Percentiles rank a stretch among this genome's conserved stretches.
Conservation (phyloP, 2,888 invertebrate species). For the Malthinus seriepunctatus region DNA sequence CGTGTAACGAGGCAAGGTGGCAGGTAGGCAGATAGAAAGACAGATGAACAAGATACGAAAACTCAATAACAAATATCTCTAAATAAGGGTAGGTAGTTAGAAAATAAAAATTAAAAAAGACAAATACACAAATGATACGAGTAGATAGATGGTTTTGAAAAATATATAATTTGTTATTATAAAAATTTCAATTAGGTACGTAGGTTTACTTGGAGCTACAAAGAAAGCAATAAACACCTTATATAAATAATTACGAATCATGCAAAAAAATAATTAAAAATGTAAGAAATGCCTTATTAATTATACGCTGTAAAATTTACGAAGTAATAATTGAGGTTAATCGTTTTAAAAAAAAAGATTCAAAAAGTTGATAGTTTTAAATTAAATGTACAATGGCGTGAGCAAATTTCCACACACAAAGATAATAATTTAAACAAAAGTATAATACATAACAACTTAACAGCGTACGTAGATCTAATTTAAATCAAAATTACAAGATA, state of each 20-base stretch:
- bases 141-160: no score
- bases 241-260: neutral
- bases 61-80: no score
- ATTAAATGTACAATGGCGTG: conserved; percentile 4
- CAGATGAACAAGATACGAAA: no score
- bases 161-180: no score
- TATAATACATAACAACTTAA: neutral
- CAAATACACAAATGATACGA: no score
- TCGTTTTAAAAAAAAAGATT: neutral
- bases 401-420: conserved; percentile 6
- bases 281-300: neutral
- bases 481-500: conserved; percentile 3
- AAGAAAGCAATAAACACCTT: conserved; percentile 1
- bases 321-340: conserved; percentile 4
- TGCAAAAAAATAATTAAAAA: conserved; percentile 1
- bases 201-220: neutral
- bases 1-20: no score
- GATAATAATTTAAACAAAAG: conserved; percentile 6
- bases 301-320: conserved; percentile 2
- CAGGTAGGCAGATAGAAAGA: no score
- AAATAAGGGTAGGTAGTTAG: no score
- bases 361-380: conserved; percentile 6
- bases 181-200: neutral
- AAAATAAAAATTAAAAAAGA: no score
- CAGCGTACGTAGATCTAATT: neutral